These are phyloP conservation scores for Kryptolebias ocellatus DNA, from an alignment of 2,797 vertebrate species.

Conservation along the genomic window DNA sequence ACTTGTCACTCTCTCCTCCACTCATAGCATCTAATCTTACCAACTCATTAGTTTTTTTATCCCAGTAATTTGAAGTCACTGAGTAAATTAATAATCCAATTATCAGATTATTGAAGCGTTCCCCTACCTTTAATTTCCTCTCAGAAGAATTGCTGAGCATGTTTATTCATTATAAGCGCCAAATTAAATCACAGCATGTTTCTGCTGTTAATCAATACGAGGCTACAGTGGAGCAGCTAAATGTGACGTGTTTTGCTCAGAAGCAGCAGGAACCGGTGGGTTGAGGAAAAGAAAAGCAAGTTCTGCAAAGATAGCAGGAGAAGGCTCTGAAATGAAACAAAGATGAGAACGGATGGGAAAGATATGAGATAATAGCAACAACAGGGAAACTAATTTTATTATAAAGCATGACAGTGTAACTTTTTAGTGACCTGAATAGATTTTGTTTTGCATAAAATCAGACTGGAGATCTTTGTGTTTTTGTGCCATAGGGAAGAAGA, in stretches of 20 bases:
- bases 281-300: background rate
- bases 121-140: slow-evolving; percentile 32
- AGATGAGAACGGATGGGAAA: background rate
- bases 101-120: slow-evolving; percentile 41
- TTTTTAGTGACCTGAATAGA: slow-evolving; percentile 60
- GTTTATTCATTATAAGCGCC: slow-evolving; percentile 24
- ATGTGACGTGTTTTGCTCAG: slow-evolving; percentile 23
- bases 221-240: slow-evolving; percentile 10
- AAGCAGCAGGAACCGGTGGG: background rate
- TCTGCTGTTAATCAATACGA: slow-evolving; percentile 18
- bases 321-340: background rate
- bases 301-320: background rate
- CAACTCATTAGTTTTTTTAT: slow-evolving; percentile 33
- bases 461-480: slow-evolving; percentile 50
- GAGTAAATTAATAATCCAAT: slow-evolving; percentile 52
- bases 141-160: slow-evolving; percentile 29
- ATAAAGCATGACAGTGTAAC: slow-evolving; percentile 47
- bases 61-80: slow-evolving; percentile 49
- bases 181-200: slow-evolving; percentile 12
- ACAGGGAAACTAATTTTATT: slow-evolving; percentile 20
- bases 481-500: slow-evolving; percentile 28
- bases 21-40: background rate
- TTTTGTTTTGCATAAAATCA: slow-evolving; percentile 32
- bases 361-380: slow-evolving; percentile 10
- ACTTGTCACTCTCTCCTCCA: background rate